Conservation (phyloP, 2,797 vertebrate genomes). For the Syngnathus rostellatus region DNA sequence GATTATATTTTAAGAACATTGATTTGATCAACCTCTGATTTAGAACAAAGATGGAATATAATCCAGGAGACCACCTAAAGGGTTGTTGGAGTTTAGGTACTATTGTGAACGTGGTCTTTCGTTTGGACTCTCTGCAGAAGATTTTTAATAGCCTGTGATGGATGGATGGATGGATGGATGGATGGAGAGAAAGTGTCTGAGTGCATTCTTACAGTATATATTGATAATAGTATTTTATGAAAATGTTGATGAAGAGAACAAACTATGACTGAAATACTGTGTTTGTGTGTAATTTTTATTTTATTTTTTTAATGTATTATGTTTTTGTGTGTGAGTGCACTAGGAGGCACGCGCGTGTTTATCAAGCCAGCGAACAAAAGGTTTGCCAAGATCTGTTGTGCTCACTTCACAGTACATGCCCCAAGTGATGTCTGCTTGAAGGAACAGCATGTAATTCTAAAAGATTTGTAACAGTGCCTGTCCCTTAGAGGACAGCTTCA, state of each 20-base stretch:
- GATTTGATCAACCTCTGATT: too few species aligned
- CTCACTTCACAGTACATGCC: not conserved
- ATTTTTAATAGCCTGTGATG: too few species aligned
- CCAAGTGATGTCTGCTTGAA: constrained; percentile 1
- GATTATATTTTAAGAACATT: too few species aligned
- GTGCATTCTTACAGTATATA: not conserved
- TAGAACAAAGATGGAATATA: too few species aligned
- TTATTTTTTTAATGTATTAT: too few species aligned
- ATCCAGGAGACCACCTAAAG: too few species aligned
- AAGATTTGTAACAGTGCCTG: constrained; percentile 1
- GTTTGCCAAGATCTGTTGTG: not conserved
- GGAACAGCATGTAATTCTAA: constrained; percentile 8
- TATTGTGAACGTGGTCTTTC: too few species aligned
- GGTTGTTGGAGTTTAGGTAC: too few species aligned
- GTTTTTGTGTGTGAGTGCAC: not conserved
- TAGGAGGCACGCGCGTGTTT: too few species aligned
- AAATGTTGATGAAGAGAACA: not conserved
- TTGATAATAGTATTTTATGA: not conserved
- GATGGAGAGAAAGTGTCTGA: not conserved
- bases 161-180: too few species aligned
- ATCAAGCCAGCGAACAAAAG: constrained; percentile 5
- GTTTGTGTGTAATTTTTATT: not conserved
- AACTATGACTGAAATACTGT: not conserved
- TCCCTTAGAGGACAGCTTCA: not conserved
- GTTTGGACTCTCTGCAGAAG: too few species aligned